These are phyloP conservation scores for Gastrophysa polygoni DNA, from an alignment of 2,888 invertebrate genomes.

Conservation along the genomic window DNA sequence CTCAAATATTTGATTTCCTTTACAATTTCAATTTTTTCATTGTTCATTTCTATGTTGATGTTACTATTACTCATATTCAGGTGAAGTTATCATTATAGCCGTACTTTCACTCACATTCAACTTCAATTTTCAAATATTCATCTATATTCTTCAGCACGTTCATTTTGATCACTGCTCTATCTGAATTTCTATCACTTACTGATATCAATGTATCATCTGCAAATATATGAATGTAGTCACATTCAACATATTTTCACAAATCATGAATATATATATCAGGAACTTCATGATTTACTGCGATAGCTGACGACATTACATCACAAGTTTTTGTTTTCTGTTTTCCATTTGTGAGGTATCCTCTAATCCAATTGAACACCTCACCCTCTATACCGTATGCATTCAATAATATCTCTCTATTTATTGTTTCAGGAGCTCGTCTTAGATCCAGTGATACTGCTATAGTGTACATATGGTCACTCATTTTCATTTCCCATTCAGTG, in stretches of 20 bases:
- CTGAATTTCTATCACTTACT: too few relatives aligned
- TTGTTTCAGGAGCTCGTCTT: too few relatives aligned
- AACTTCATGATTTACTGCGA: conserved; percentile 6
- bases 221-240: conserved; percentile 10
- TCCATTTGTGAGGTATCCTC: too few relatives aligned
- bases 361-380: conserved; percentile 10
- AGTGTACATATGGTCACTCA: conserved; percentile 16
- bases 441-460: conserved; percentile 8
- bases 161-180: conserved; percentile 15
- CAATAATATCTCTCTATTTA: too few relatives aligned
- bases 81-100: conserved; percentile 6
- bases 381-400: conserved; percentile 18
- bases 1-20: too few relatives aligned
- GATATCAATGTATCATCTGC: too few relatives aligned
- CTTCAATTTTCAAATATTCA: conserved; percentile 16
- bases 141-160: conserved; percentile 6
- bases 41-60: conserved; percentile 1
- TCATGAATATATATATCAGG: too few relatives aligned
- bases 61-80: not conserved
- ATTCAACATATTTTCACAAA: not conserved
- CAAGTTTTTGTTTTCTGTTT: too few relatives aligned
- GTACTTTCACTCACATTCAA: conserved; percentile 15
- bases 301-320: too few relatives aligned
- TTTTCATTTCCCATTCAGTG: conserved; percentile 16
- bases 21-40: too few relatives aligned